Conservation (phyloP, 2,113 vertebrate species). For the Sigmodon hispidus region DNA sequence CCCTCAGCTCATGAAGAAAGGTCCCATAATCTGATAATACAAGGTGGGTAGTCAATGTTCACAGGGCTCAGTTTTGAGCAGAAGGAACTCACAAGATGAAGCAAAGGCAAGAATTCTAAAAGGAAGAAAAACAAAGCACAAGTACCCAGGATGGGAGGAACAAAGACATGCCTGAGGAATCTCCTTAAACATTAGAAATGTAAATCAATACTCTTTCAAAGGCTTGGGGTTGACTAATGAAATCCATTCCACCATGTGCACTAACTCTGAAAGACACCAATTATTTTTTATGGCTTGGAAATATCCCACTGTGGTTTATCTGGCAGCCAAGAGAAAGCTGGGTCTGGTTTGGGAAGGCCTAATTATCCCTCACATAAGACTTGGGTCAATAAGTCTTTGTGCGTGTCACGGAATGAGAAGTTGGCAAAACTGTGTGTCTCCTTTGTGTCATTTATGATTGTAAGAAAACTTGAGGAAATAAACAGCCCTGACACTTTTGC, state of each 20-base stretch:
- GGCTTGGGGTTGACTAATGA: not conserved
- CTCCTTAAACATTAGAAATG: not conserved
- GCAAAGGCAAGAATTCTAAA: not conserved
- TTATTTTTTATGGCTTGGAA: constrained; percentile 45
- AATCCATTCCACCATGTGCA: not conserved
- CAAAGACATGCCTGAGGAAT: not conserved
- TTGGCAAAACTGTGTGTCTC: not conserved
- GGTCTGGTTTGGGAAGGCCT: constrained; percentile 9
- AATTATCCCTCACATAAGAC: constrained; percentile 21
- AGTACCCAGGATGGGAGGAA: not conserved
- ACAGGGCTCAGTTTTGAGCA: not conserved
- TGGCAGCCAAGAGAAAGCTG: constrained; percentile 35
- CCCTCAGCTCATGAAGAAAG: not conserved
- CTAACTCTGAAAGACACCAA: constrained; percentile 15
- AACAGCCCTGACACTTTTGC: not conserved
- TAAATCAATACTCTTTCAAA: constrained; percentile 26
- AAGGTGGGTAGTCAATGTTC: too few species aligned
- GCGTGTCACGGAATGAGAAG: not conserved
- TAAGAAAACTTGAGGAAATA: constrained; percentile 36
- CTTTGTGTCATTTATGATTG: not conserved
- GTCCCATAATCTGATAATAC: not conserved
- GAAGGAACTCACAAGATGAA: not conserved
- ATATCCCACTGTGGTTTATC: not conserved
- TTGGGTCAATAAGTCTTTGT: constrained; percentile 11
- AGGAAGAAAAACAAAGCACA: not conserved